phyloP scores from a whole-genome alignment of 2,113 vertebrate species.

The Sinocyclocheilus maitianheensis region DNA sequence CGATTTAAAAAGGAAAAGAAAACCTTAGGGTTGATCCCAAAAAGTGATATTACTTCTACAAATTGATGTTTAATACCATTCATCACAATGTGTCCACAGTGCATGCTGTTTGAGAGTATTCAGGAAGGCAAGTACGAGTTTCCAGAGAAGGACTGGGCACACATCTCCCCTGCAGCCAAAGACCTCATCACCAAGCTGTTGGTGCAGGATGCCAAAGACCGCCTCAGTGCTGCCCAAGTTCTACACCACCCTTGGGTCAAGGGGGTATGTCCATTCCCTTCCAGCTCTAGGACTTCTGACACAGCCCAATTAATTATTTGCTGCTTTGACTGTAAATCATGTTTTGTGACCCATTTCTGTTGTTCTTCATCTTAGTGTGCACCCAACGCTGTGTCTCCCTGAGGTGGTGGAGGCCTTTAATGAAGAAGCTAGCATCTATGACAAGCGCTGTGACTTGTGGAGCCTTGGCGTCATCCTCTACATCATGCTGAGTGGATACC shows the following conservation, averaged over 20 bases:
- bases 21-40: background rate
- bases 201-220: conserved; percentile 92
- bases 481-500: conserved; percentile 96
- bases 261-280: conserved; percentile 76
- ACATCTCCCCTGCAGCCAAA: conserved; percentile 95
- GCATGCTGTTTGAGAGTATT: conserved; percentile 95
- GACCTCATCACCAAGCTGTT: conserved; percentile 96
- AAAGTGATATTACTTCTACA: background rate
- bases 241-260: conserved; percentile 95
- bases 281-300: no score
- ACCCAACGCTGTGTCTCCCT: conserved; percentile 83
- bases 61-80: background rate
- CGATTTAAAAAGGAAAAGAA: background rate
- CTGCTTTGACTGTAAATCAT: background rate
- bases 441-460: conserved; percentile 98
- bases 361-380: conserved; percentile 74
- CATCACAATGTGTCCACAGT: conserved; percentile 69
- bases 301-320: background rate
- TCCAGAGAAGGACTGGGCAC: conserved; percentile 95
- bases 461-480: conserved; percentile 96
- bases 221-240: conserved; percentile 93
- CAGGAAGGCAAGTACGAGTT: conserved; percentile 96
- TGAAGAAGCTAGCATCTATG: conserved; percentile 94
- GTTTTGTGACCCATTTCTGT: background rate
- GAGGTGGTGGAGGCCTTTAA: conserved; percentile 97